Conservation (phyloP, 2,113 vertebrate genomes). For the Archilochus colubris region DNA sequence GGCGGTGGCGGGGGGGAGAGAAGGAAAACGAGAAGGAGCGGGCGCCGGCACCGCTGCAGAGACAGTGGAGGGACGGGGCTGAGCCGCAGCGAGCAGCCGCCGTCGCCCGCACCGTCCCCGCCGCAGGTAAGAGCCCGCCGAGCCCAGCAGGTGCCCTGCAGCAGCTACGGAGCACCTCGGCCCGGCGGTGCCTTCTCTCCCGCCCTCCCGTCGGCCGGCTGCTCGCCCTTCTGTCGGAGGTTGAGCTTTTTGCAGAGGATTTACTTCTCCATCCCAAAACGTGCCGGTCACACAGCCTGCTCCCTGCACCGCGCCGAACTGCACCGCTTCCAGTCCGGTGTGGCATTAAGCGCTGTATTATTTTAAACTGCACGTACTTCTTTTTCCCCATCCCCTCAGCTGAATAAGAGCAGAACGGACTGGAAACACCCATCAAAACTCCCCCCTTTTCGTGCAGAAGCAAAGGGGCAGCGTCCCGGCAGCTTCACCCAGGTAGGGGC, state of each 20-base stretch:
- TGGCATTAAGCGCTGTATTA: background rate
- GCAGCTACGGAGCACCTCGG: background rate
- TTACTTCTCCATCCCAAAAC: background rate
- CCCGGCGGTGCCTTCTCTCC: background rate
- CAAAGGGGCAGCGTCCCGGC: background rate
- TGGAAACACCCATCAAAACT: background rate
- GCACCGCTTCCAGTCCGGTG: background rate
- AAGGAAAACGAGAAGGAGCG: background rate
- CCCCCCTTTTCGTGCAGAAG: background rate
- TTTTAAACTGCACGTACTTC: background rate
- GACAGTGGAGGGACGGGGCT: background rate
- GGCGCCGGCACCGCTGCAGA: background rate
- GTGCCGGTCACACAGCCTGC: background rate
- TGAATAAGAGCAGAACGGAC: background rate
- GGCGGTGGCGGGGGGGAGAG: too few relatives aligned
- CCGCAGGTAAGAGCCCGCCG: slow-evolving; percentile 12
- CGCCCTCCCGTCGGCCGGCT: background rate
- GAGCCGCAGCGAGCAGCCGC: background rate
- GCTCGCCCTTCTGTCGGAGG: background rate
- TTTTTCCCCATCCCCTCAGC: background rate
- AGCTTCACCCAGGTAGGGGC: slow-evolving; percentile 1
- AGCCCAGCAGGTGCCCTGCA: background rate
- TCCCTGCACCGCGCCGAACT: background rate
- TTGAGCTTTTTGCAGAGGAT: background rate
- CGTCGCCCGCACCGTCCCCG: background rate